Evolutionary conservation across 2,888 invertebrate genomes (phyloP), one percentile per base, ranked within the genome.

Genomic region (Chrysotoxum bicinctum): DNA sequence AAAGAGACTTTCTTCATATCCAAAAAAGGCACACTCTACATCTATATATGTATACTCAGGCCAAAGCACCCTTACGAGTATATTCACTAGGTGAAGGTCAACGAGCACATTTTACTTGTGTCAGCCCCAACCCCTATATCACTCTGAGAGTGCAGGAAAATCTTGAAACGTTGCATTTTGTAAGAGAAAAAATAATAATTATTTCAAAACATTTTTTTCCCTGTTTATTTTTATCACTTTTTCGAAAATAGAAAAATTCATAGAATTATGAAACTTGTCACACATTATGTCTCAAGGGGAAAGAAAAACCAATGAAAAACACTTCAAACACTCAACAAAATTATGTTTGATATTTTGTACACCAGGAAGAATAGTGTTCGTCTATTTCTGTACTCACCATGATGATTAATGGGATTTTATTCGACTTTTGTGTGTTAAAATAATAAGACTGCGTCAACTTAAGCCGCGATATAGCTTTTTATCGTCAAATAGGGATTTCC

Each of bases 51-150:
- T 32, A 60, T 68, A 26, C 43, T 75, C 35, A 26, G 62, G 62
- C 69, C 62, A 81, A 66, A 74, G 83, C 43, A 40, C 54, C 43
- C 69, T 70, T 56, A 37, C 14, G n/a, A n/a, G n/a, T n/a, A n/a
- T n/a, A 66, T 43, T 26, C 74, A 79, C 64, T 79, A 48, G 83
- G 83, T 84, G 69, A 84, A 84, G 83, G 83, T 79, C 74, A 58
- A 26, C 45, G 35, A 70, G 69, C 62, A 64, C 62, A 70, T 50
- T 79, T 73, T 60, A 35, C 52, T 30, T 54, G 4, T 40, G 35
- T 37, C 23, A 48, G 23, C 45, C 62, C 37, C 77, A 69, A 60
- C 30, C 37, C 64, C 60, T n/a, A 23, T 23, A 10, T 12, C 7
- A 26, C 14, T 26, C 23, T 8, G 32, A 40, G 9, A 26, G 60